Conservation (phyloP, 2,113 vertebrate species). For the Pelobates fuscus region DNA sequence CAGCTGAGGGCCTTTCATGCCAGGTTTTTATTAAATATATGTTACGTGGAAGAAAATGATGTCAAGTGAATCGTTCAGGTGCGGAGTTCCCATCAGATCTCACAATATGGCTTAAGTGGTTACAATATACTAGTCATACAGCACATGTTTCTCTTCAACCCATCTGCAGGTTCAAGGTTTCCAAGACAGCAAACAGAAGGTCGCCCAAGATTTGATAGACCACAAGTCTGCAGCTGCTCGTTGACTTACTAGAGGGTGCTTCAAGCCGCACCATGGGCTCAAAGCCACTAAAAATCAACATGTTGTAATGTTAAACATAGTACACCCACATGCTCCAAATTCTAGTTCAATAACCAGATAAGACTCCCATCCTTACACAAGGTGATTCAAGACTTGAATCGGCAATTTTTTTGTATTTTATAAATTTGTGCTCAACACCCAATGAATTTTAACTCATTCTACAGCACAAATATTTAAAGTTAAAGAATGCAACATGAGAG, state of each 20-base stretch:
- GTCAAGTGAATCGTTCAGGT: conserved; percentile 20
- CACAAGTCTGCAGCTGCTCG: conserved; percentile 46
- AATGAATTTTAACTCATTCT: no score
- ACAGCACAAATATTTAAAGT: no score
- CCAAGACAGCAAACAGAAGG: conserved; percentile 46
- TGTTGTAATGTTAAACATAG: conserved; percentile 23
- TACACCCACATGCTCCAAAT: conserved; percentile 13
- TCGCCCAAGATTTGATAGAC: conserved; percentile 47
- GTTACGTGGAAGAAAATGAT: not conserved
- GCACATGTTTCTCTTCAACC: conserved; percentile 40
- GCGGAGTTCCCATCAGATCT: conserved; percentile 21
- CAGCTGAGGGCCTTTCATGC: no score
- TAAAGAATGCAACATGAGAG: no score
- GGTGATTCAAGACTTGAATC: no score
- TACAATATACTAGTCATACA: conserved; percentile 24
- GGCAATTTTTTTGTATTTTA: no score
- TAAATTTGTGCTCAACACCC: no score
- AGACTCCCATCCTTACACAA: not conserved
- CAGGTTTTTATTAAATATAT: not conserved
- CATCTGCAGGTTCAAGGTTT: conserved; percentile 42
- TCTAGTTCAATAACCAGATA: not conserved
- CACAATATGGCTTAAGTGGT: conserved; percentile 20
- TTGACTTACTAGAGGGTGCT: conserved; percentile 41
- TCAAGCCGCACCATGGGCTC: conserved; percentile 27
- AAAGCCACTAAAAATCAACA: conserved; percentile 39